A percentile compares a stretch with the other conserved stretches of the same genome.
phyloP scores from a whole-genome alignment of 2,797 vertebrate species.

The Dicrostonyx torquatus region DNA sequence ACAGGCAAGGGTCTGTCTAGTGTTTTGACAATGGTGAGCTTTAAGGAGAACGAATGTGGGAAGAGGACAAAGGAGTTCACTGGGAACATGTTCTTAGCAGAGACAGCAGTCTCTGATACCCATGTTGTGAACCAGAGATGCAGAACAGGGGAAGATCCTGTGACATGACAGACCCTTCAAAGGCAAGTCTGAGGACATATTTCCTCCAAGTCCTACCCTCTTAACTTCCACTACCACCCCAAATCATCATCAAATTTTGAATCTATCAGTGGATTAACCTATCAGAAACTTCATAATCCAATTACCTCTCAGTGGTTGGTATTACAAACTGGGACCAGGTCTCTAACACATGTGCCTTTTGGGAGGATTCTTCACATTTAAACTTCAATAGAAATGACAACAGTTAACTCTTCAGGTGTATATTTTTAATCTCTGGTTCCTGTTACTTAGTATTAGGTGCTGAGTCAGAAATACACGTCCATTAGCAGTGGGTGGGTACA shows the following conservation, averaged over 20 bases:
- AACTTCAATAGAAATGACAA: not conserved
- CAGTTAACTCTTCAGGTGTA: not conserved
- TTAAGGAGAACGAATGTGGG: not conserved
- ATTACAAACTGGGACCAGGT: not conserved
- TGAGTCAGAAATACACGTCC: slow-evolving; percentile 1
- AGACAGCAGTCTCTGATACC: not conserved
- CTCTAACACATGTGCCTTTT: not conserved
- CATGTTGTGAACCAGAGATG: not conserved
- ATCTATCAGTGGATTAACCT: not conserved
- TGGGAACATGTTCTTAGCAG: not conserved
- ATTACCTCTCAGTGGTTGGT: not conserved
- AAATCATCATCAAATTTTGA: not conserved
- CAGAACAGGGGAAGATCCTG: no score
- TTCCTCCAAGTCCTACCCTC: not conserved
- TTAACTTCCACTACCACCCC: not conserved
- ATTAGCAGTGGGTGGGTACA: not conserved
- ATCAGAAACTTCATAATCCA: not conserved
- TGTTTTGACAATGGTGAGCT: not conserved
- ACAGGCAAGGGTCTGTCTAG: not conserved
- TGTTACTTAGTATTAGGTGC: not conserved
- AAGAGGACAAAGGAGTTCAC: not conserved
- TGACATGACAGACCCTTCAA: not conserved
- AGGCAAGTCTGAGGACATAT: not conserved
- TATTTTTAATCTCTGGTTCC: not conserved
- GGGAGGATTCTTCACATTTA: not conserved